Conservation (phyloP, 1,140 invertebrate species). For the Penaeus indicus region DNA sequence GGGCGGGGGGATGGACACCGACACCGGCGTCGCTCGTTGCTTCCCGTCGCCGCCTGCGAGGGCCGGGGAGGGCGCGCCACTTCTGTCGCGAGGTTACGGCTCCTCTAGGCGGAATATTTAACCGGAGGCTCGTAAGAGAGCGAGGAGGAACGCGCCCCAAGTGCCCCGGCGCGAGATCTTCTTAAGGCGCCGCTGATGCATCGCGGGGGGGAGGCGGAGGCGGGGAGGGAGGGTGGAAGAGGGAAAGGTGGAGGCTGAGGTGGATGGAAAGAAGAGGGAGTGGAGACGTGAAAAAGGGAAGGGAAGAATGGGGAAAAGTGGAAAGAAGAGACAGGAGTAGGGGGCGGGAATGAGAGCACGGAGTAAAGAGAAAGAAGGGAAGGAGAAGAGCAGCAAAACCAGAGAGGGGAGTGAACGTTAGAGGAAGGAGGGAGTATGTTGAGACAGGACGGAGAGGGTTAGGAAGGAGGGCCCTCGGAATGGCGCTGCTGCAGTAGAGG, state of each 20-base stretch:
- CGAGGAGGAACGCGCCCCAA: no score
- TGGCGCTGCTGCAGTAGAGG: background rate
- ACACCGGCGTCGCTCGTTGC: no score
- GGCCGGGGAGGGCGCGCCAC: no score
- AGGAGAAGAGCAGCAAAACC: background rate
- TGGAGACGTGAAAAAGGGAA: background rate
- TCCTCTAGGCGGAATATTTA: no score
- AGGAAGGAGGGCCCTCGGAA: background rate
- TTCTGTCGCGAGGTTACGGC: no score
- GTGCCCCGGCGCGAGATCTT: no score
- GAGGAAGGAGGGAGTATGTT: background rate
- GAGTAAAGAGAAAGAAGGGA: background rate
- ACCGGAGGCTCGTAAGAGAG: no score
- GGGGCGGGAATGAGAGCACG: background rate
- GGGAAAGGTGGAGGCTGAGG: background rate
- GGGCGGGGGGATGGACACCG: no score
- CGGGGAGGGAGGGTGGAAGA: background rate
- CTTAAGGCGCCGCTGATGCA: background rate
- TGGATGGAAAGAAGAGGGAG: background rate
- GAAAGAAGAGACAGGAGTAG: background rate
- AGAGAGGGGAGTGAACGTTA: slow-evolving; percentile 15
- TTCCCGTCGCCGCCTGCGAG: no score
- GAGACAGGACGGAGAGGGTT: background rate
- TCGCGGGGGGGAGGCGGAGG: background rate
- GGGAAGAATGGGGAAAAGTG: background rate